A percentile compares a stretch with the other conserved stretches of the same genome.
phyloP scores from a whole-genome alignment of 2,797 vertebrate species.

The Chloroceryle amazona region DNA sequence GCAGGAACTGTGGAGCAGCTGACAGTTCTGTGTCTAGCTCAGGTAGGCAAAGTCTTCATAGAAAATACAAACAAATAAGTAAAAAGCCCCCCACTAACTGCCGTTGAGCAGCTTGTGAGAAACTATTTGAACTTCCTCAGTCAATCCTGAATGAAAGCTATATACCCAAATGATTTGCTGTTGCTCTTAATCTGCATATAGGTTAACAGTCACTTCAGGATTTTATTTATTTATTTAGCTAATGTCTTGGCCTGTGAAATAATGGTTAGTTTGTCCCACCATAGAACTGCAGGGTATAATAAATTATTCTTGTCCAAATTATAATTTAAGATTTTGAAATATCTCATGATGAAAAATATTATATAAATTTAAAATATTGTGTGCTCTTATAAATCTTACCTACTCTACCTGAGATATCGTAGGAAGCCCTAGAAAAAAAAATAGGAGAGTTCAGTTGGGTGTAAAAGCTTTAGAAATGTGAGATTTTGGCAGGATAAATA shows the following conservation, averaged over 20 bases:
- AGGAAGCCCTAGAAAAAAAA: not conserved
- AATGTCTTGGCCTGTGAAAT: not conserved
- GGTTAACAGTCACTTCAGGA: not conserved
- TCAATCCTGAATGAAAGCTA: not conserved
- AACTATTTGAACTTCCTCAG: constrained; percentile 5
- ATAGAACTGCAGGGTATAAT: not conserved
- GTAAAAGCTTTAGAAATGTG: not conserved
- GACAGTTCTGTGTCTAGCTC: constrained; percentile 26
- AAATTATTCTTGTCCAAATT: not conserved
- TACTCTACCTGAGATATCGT: not conserved
- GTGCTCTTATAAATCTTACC: not conserved
- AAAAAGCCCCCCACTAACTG: not conserved
- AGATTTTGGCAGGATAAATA: not conserved
- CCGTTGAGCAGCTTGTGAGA: constrained; percentile 42
- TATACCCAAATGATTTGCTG: not conserved
- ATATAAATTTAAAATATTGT: not conserved
- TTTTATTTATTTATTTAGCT: not conserved
- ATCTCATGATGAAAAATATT: not conserved
- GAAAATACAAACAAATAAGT: constrained; percentile 12
- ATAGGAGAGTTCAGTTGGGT: not conserved
- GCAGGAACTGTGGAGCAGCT: constrained; percentile 23
- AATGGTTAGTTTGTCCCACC: not conserved
- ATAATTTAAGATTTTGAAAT: not conserved
- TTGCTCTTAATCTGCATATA: not conserved
- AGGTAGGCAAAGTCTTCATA: not conserved